A percentile compares a stretch with the other conserved stretches of the same genome.
Conservation (phyloP, 2,113 vertebrate genomes). For the Gulo gulo region DNA sequence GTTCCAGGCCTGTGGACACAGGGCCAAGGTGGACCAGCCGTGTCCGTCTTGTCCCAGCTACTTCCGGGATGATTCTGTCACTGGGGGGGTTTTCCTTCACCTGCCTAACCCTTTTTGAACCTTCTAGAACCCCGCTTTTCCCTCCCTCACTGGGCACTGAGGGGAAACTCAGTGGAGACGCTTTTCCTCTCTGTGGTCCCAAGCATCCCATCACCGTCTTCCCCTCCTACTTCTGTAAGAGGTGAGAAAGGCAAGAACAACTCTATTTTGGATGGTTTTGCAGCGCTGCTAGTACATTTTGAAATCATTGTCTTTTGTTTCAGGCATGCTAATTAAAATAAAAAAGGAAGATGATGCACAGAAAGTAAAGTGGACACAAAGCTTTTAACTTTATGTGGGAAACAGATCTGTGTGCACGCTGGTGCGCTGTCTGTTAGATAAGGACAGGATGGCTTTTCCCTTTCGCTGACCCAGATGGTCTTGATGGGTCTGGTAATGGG, state of each 20-base stretch:
- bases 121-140: neutral
- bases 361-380: neutral
- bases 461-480: neutral
- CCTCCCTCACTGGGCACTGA: neutral
- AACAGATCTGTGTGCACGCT: neutral
- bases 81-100: neutral
- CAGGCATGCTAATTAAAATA: neutral
- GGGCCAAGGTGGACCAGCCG: neutral
- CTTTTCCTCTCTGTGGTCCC: neutral
- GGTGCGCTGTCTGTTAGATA: neutral
- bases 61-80: no score
- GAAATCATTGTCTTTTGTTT: slow-evolving; percentile 40
- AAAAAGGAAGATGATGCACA: neutral
- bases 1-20: neutral
- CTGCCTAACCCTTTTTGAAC: neutral
- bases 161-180: accelerated
- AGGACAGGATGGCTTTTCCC: neutral
- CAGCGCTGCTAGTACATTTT: neutral
- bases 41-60: neutral
- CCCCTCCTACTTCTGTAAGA: neutral
- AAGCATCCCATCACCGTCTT: neutral
- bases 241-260: neutral
- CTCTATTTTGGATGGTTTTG: neutral
- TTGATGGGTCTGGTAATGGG: neutral
- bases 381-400: neutral